Percentiles rank a stretch among this genome's conserved stretches.
phyloP scores from a whole-genome alignment of 2,797 vertebrate species.

The Bradypodion ventrale region DNA sequence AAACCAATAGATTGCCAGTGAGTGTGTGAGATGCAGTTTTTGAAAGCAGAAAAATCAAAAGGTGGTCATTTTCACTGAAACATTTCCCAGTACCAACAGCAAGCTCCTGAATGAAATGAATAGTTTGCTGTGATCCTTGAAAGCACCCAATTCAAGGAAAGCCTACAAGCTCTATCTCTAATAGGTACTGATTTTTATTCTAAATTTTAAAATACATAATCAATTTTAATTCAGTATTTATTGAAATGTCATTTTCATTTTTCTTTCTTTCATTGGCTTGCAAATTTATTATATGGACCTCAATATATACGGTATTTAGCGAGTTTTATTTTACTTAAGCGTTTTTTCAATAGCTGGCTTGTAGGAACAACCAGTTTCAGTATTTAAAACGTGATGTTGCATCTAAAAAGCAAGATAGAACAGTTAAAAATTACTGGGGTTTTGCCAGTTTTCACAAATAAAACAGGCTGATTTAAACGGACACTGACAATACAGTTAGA shows the following conservation, averaged over 20 bases:
- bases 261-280: slow-evolving; percentile 16
- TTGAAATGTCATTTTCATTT: slow-evolving; percentile 12
- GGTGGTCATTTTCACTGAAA: background rate
- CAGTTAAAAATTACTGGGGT: background rate
- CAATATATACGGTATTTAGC: background rate
- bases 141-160: background rate
- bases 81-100: background rate
- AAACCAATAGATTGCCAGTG: background rate
- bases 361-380: background rate
- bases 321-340: slow-evolving; percentile 4
- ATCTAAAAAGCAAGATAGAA: background rate
- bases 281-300: slow-evolving; percentile 6
- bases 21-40: background rate
- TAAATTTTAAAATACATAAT: slow-evolving; percentile 36
- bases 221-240: slow-evolving; percentile 9
- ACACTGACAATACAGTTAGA: background rate
- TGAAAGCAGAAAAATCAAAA: background rate
- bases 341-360: background rate
- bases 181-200: slow-evolving; percentile 13
- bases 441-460: background rate
- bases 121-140: background rate
- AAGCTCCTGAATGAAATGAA: background rate
- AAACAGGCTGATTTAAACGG: background rate
- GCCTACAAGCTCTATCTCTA: background rate
- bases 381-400: slow-evolving; percentile 24